These are phyloP conservation scores for Drosophila engyochracea DNA, from an alignment of 2,888 invertebrate species.

Conservation along the genomic window DNA sequence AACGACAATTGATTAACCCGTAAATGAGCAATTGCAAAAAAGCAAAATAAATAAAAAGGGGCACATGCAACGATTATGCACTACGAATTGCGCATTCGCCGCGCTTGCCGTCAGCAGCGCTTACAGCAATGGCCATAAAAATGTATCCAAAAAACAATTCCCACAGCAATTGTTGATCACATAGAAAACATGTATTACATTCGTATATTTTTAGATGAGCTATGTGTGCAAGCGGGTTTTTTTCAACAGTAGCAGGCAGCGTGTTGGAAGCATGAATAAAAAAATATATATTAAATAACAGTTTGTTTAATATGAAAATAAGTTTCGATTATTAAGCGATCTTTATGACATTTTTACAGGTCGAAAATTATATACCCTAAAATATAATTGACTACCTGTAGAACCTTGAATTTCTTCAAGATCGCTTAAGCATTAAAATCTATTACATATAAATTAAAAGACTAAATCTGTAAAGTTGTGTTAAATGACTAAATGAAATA, in stretches of 20 bases:
- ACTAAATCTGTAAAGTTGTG: background rate
- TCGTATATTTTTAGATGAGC: background rate
- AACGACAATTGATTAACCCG: conserved; percentile 67
- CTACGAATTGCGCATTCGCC: conserved; percentile 62
- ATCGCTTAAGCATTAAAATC: background rate
- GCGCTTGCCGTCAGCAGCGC: conserved; percentile 20
- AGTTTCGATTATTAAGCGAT: background rate
- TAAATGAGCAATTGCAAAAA: conserved; percentile 31
- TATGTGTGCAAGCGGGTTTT: background rate
- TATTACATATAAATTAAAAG: background rate
- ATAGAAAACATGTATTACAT: background rate
- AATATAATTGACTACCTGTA: background rate
- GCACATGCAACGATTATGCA: conserved; percentile 30
- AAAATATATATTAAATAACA: background rate
- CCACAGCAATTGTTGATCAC: conserved; percentile 35
- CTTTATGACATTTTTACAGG: background rate
- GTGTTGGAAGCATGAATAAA: background rate
- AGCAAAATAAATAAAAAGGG: conserved; percentile 8
- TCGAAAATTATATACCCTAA: background rate
- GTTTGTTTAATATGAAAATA: background rate
- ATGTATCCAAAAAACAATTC: conserved; percentile 8
- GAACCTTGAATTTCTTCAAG: background rate
- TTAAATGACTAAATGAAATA: background rate
- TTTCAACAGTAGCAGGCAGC: background rate
- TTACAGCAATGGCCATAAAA: conserved; percentile 32